A percentile compares a stretch with the other conserved stretches of the same genome.
Conservation (phyloP, 2,888 invertebrate species). For the Biston stratarius region DNA sequence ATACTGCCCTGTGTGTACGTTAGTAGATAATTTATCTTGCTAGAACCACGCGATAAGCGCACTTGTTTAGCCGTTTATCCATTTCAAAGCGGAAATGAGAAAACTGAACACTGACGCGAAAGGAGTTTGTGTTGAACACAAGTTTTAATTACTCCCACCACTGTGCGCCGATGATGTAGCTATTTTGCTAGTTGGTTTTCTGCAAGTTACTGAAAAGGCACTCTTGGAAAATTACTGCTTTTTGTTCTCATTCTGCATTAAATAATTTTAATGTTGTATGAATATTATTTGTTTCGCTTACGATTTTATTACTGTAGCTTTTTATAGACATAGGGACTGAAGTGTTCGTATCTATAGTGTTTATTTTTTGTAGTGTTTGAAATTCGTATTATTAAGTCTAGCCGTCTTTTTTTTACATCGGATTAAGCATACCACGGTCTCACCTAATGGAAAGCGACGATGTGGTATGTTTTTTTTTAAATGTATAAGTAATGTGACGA, state of each 20-base stretch:
- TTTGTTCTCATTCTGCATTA: not conserved
- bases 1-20: slow-evolving; percentile 2
- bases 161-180: slow-evolving; percentile 8
- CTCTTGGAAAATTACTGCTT: not conserved
- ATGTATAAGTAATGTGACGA: too few species aligned
- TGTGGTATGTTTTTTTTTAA: too few species aligned
- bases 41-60: slow-evolving; percentile 21
- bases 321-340: too few species aligned
- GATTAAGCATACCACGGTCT: too few species aligned
- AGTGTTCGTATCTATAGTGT: too few species aligned
- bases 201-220: not conserved
- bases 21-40: slow-evolving; percentile 9
- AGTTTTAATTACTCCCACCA: slow-evolving; percentile 29
- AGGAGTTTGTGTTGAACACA: slow-evolving; percentile 13
- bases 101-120: slow-evolving; percentile 21
- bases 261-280: not conserved
- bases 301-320: too few species aligned
- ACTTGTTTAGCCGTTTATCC: slow-evolving; percentile 29
- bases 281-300: not conserved
- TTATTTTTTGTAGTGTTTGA: too few species aligned
- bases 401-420: too few species aligned
- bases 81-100: slow-evolving; percentile 34
- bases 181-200: not conserved
- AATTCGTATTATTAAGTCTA: too few species aligned
- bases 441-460: too few species aligned